These are phyloP conservation scores for Cavia porcellus DNA, from an alignment of 2,113 vertebrate species.

Conservation along the genomic window DNA sequence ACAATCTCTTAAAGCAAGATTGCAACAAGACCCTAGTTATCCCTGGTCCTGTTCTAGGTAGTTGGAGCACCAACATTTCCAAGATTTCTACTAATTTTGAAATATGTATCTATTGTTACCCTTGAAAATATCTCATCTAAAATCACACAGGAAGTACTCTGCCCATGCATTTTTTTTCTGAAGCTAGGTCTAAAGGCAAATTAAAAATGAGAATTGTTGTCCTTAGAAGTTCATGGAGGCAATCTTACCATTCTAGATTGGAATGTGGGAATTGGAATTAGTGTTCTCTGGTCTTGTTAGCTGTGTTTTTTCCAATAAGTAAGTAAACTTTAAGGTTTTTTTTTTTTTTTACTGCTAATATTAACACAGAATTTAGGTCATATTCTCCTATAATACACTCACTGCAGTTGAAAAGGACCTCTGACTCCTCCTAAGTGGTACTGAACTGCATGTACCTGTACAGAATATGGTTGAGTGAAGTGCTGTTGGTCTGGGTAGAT, in stretches of 20 bases:
- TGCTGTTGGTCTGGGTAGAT: rapidly evolving
- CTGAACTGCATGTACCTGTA: neutral
- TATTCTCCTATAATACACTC: neutral
- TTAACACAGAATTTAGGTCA: neutral
- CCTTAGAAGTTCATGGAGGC: neutral
- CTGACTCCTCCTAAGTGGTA: neutral
- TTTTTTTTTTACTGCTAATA: neutral
- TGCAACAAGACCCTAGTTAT: neutral
- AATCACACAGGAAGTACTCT: neutral
- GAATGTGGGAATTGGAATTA: neutral
- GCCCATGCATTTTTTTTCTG: neutral
- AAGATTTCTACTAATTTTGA: neutral
- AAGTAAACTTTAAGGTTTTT: neutral
- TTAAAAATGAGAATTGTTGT: neutral
- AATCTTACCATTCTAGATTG: neutral
- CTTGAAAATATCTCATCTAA: neutral
- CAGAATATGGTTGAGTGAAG: neutral
- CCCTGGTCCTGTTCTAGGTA: neutral
- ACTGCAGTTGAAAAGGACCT: neutral
- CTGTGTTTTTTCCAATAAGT: neutral
- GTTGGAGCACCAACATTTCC: slow-evolving; percentile 16
- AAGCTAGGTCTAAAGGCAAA: neutral
- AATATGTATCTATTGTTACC: neutral
- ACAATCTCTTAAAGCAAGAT: neutral
- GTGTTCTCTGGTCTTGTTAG: neutral